Base-by-base conservation (phyloP, 2,797 vertebrate genomes). In the Protonibea diacanthus region DNA sequence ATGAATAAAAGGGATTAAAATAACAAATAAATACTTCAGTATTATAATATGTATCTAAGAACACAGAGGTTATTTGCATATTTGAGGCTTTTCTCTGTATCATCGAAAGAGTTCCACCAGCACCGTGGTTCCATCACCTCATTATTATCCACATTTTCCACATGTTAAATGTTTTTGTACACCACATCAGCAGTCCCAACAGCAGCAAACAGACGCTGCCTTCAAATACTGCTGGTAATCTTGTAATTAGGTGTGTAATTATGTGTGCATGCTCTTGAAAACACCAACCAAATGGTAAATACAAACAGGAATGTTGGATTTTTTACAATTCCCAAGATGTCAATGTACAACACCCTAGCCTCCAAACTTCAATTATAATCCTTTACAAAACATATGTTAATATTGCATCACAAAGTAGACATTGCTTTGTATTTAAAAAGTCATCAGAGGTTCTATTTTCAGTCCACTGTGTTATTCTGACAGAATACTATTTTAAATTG, bases 391-490 rank as follows among this genome's bases (percentile, higher is more conserved):
- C 27, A 65, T 2, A 63, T 49, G 49, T 21, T 45, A 25, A 38
- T 4, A 10, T 49, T 49, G 59, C 29, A 71, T 33, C 47, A 38
- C 40, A 33, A 55, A 33, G 9, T 23, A 38, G 13, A 48, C 18
- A 4, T 59, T 18, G 5, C 55, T 65, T 48, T 52, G 23, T 59
- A 2, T 64, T 78, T 10, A 33, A 56, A 47, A 61, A 63, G 65
- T 49, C 52, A 53, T 81, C 44, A 29, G 62, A 49, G 23, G 7
- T 25, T 44, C 57, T 76, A 12, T 63, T 81, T 79, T 72, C 47
- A 69, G 44, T 25, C 38, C 6, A 21, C 8, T 38, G 33, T 23
- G 20, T 68, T 18, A 67, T 59, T 40, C 57, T 25, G 11, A 63
- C 20, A 49, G 20, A 62, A 69, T 44, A 20, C 33, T 64, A 44